Evolutionary conservation across 2,113 vertebrate species (phyloP).

Genomic region (Lycocorax pyrrhopterus): DNA sequence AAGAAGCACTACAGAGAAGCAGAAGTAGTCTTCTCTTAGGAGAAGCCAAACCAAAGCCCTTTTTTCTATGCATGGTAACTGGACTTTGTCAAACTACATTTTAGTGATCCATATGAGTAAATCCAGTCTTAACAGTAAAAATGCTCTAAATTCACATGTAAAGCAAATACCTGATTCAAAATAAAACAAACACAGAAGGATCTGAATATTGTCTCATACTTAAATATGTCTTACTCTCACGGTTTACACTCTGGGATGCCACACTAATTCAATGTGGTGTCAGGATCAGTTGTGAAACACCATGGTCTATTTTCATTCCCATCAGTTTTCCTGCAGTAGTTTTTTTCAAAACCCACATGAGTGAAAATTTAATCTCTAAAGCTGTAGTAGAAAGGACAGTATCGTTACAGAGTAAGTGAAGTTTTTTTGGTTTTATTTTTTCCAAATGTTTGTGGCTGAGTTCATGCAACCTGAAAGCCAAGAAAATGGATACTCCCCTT

Average conservation of each 20-base stretch:
- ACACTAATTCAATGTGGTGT: slow-evolving; percentile 77
- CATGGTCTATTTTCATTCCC: slow-evolving; percentile 71
- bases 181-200: neutral
- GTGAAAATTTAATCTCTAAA: neutral
- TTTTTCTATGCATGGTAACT: neutral
- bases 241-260: slow-evolving; percentile 69
- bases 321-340: slow-evolving; percentile 83
- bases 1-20: neutral
- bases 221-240: neutral
- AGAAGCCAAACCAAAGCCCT: neutral
- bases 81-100: neutral
- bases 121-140: neutral
- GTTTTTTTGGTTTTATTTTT: neutral
- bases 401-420: neutral
- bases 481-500: neutral
- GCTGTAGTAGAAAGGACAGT: neutral
- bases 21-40: neutral
- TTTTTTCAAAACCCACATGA: slow-evolving; percentile 66
- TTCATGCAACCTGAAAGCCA: neutral
- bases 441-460: neutral
- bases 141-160: neutral
- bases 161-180: neutral
- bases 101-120: neutral
- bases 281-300: slow-evolving; percentile 78
- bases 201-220: neutral